Conservation (phyloP, 2,797 vertebrate species). For the Acanthopagrus latus region DNA sequence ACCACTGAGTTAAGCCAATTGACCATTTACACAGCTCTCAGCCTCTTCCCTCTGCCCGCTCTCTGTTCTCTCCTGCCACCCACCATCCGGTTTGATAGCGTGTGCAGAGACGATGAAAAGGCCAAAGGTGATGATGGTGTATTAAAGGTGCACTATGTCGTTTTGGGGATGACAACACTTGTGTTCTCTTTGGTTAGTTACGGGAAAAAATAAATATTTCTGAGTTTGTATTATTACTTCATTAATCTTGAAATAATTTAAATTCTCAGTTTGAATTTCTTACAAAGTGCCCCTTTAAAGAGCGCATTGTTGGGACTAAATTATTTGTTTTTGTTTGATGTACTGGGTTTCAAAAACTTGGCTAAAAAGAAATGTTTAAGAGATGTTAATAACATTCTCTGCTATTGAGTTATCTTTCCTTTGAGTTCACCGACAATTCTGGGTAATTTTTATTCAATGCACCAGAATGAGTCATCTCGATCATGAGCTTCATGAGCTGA, state of each 20-base stretch:
- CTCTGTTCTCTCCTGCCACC: conserved; percentile 38
- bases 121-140: conserved; percentile 4
- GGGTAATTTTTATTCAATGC: neutral
- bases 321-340: neutral
- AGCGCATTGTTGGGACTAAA: neutral
- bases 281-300: neutral
- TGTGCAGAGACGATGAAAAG: neutral
- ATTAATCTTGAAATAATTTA: too few species aligned
- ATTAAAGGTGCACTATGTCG: neutral
- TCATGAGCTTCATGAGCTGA: conserved; percentile 3
- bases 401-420: neutral
- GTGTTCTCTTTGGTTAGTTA: too few species aligned
- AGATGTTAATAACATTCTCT: neutral
- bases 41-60: conserved; percentile 61
- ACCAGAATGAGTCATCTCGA: neutral
- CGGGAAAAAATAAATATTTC: too few species aligned
- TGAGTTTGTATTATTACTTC: too few species aligned
- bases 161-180: too few species aligned
- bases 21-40: conserved; percentile 66
- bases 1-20: conserved; percentile 72
- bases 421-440: neutral
- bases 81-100: conserved; percentile 41
- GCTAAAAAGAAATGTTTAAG: neutral
- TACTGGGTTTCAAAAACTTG: neutral
- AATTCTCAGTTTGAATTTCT: too few species aligned